Evolutionary conservation across 2,797 vertebrate genomes (phyloP).

Genomic region (Thunnus albacares): DNA sequence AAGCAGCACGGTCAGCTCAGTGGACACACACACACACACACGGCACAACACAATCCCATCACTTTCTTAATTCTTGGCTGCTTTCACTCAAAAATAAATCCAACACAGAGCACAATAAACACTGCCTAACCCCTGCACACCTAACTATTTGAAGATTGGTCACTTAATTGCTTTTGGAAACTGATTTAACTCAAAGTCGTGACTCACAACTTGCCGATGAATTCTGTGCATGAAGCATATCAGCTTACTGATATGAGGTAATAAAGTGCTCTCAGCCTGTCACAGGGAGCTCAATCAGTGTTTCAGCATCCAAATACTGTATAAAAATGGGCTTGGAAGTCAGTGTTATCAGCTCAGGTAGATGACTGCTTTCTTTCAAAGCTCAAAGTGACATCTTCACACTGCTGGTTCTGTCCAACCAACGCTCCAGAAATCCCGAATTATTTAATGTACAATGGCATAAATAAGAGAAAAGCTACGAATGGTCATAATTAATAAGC

Average conservation of each 20-base stretch:
- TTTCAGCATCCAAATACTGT: slow-evolving; percentile 12
- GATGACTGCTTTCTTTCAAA: not conserved
- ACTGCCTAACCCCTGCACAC: slow-evolving; percentile 29
- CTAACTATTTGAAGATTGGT: slow-evolving; percentile 14
- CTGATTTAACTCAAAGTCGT: slow-evolving; percentile 30
- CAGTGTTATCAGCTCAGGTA: not conserved
- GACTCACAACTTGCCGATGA: slow-evolving; percentile 12
- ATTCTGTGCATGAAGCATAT: slow-evolving; percentile 28
- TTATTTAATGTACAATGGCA: not conserved
- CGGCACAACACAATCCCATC: slow-evolving; percentile 16
- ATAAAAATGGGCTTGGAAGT: slow-evolving; percentile 7
- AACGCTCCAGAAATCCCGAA: not conserved
- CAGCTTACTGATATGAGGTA: slow-evolving; percentile 17
- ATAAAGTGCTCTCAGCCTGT: slow-evolving; percentile 14
- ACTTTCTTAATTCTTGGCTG: slow-evolving; percentile 21
- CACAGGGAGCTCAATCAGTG: slow-evolving; percentile 30
- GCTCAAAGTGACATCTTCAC: not conserved
- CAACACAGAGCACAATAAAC: slow-evolving; percentile 34
- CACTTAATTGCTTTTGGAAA: slow-evolving; percentile 44
- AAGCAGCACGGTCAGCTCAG: not conserved
- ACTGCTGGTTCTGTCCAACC: not conserved
- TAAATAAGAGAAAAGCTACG: not conserved
- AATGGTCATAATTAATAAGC: too few relatives aligned
- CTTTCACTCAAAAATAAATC: slow-evolving; percentile 38
- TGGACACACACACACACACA: slow-evolving; percentile 13